These are phyloP conservation scores for Archips crataeganus DNA, from an alignment of 2,888 invertebrate genomes.

Conservation along the genomic window DNA sequence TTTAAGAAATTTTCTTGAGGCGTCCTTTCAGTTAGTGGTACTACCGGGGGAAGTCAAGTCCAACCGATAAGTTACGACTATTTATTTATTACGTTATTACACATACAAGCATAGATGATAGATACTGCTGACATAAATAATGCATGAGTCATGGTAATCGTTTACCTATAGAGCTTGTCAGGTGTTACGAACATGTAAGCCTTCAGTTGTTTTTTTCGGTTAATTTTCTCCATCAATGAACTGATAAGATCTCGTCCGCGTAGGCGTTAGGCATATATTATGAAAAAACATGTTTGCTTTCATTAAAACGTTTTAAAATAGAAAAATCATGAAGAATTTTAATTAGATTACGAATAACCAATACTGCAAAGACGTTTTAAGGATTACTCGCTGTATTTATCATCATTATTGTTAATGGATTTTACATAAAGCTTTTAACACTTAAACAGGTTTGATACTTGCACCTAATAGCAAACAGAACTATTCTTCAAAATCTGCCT, in stretches of 20 bases:
- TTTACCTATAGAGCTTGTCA: conserved; percentile 13
- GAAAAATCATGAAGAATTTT: conserved; percentile 6
- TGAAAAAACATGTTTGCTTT: conserved; percentile 22
- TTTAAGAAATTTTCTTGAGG: not conserved
- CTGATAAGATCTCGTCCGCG: conserved; percentile 36
- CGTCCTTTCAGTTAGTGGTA: not conserved
- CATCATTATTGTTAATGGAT: conserved; percentile 8
- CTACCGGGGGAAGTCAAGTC: not conserved
- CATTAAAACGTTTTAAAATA: conserved; percentile 18
- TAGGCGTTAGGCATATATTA: conserved; percentile 36
- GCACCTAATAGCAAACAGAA: conserved; percentile 49
- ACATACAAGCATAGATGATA: conserved; percentile 1
- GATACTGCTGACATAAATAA: conserved; percentile 20
- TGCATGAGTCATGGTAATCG: conserved; percentile 19
- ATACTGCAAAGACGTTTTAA: not conserved
- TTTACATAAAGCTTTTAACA: conserved; percentile 31
- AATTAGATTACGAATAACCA: conserved; percentile 7
- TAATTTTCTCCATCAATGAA: conserved; percentile 40
- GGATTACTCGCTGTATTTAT: not conserved
- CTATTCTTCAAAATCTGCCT: conserved; percentile 62
- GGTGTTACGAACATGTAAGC: conserved; percentile 25
- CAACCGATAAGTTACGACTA: not conserved
- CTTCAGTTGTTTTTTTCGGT: conserved; percentile 33
- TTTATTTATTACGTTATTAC: not conserved
- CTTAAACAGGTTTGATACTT: conserved; percentile 35